These are phyloP conservation scores for Callospermophilus lateralis DNA, from an alignment of 2,113 vertebrate genomes.

Conservation along the genomic window DNA sequence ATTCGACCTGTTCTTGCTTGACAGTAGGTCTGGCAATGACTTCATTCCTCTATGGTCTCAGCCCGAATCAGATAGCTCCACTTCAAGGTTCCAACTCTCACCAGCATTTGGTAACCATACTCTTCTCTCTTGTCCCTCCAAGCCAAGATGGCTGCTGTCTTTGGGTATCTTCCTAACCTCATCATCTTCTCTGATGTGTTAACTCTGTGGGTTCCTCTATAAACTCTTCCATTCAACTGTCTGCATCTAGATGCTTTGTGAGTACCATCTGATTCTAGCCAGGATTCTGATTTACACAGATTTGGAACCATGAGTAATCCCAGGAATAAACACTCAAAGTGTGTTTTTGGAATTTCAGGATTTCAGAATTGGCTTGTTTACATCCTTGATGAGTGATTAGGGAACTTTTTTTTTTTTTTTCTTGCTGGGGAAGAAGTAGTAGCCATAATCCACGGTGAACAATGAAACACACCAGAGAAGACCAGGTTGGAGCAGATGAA, in stretches of 20 bases:
- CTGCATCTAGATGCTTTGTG: not conserved
- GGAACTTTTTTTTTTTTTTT: not conserved
- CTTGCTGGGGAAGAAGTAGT: not conserved
- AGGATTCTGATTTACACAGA: not conserved
- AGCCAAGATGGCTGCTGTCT: not conserved
- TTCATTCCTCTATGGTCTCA: not conserved
- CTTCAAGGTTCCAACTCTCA: not conserved
- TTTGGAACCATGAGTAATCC: not conserved
- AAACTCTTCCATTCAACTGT: not conserved
- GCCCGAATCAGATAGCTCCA: not conserved
- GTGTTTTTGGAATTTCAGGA: not conserved
- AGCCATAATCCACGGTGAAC: not conserved
- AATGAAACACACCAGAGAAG: not conserved
- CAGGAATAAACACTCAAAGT: not conserved
- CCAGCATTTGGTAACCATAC: not conserved
- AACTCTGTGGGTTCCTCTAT: not conserved
- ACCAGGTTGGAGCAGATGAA: not conserved
- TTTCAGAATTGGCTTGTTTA: not conserved
- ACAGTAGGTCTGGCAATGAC: not conserved
- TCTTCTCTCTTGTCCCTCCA: not conserved
- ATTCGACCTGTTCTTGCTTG: not conserved
- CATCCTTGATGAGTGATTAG: not conserved
- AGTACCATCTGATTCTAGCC: not conserved
- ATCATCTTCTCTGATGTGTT: not conserved
- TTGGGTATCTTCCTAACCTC: not conserved